These are phyloP conservation scores for Fulica atra DNA, from an alignment of 2,113 vertebrate genomes.

Conservation along the genomic window DNA sequence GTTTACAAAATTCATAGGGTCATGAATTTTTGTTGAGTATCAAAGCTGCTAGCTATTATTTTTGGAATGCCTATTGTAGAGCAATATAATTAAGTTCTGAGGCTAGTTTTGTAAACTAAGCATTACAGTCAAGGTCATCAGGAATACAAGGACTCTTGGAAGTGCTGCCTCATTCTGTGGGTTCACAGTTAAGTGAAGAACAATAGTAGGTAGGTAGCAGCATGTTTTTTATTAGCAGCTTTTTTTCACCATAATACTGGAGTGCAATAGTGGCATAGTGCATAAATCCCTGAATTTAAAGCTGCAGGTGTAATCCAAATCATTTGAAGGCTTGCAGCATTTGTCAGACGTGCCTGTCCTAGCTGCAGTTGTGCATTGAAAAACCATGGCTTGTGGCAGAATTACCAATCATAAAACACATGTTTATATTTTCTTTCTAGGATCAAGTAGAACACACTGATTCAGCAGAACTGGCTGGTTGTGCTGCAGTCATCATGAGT, in stretches of 20 bases:
- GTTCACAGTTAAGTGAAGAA: slow-evolving; percentile 31
- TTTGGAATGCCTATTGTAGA: slow-evolving; percentile 28
- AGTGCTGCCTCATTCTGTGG: slow-evolving; percentile 1
- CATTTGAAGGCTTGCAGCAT: slow-evolving; percentile 21
- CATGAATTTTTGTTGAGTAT: slow-evolving; percentile 28
- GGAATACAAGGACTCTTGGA: not conserved
- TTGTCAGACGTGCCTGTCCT: slow-evolving; percentile 36
- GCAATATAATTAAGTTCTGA: slow-evolving; percentile 44
- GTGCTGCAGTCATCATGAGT: slow-evolving; percentile 72
- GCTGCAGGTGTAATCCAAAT: slow-evolving; percentile 11
- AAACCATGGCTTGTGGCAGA: slow-evolving; percentile 37
- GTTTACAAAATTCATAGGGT: slow-evolving; percentile 32
- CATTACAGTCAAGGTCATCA: slow-evolving; percentile 32
- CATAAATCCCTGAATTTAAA: slow-evolving; percentile 21
- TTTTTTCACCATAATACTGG: slow-evolving; percentile 11
- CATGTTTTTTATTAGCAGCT: not conserved
- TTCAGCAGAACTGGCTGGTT: slow-evolving; percentile 69
- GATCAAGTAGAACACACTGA: slow-evolving; percentile 63
- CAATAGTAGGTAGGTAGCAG: not conserved
- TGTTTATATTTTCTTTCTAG: slow-evolving; percentile 69
- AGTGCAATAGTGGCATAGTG: not conserved
- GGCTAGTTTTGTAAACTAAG: slow-evolving; percentile 40
- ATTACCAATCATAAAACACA: slow-evolving; percentile 52
- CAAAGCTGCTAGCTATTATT: slow-evolving; percentile 51
- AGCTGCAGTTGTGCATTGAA: slow-evolving; percentile 1